phyloP scores from a whole-genome alignment of 2,113 vertebrate species.

The Dunckerocampus dactyliophorus region DNA sequence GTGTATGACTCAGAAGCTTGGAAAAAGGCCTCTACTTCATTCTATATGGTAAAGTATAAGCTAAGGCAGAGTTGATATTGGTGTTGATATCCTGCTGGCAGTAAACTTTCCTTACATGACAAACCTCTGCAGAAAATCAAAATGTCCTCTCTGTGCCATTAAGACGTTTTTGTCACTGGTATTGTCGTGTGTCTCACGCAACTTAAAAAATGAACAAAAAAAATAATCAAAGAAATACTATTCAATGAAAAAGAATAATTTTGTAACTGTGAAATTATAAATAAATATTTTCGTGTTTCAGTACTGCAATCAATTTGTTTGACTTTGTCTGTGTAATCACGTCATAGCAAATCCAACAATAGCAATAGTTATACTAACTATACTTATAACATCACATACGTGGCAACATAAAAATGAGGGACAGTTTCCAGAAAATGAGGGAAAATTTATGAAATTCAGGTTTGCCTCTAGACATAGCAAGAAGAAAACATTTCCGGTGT shows the following conservation, averaged over 20 bases:
- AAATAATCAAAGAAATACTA: constrained; percentile 30
- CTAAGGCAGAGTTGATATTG: not conserved
- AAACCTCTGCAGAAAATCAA: not conserved
- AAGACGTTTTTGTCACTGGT: constrained; percentile 26
- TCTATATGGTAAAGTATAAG: not conserved
- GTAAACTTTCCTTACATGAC: not conserved
- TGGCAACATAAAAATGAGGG: no score
- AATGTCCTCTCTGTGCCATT: constrained; percentile 29
- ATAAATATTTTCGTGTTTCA: constrained; percentile 63
- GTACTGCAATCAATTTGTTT: constrained; percentile 54
- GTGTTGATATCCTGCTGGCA: not conserved
- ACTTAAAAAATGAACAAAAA: constrained; percentile 48
- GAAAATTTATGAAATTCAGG: no score
- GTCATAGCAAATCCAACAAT: no score
- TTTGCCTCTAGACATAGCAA: no score
- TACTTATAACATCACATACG: no score
- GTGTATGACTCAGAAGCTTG: not conserved
- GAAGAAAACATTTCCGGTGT: no score
- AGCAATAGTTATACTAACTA: no score
- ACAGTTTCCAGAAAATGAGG: no score
- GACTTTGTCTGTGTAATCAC: constrained; percentile 24
- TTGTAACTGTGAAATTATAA: constrained; percentile 60
- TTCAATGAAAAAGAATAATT: constrained; percentile 49
- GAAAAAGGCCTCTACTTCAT: not conserved
- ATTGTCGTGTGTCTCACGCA: constrained; percentile 59